Conservation (phyloP, 2,797 vertebrate genomes). For the Leptoclinus maculatus region DNA sequence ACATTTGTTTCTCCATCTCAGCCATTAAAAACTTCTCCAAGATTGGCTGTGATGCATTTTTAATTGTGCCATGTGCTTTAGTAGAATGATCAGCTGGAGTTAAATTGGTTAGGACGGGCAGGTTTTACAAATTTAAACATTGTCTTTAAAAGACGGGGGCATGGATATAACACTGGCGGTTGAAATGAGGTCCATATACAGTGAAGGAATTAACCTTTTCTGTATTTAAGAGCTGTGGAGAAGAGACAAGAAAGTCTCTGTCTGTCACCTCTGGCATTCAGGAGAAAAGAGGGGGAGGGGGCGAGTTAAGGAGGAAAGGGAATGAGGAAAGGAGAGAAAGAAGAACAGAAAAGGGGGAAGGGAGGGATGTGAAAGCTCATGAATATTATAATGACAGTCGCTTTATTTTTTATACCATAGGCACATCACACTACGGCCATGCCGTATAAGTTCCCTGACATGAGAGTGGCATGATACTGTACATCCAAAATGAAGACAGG, state of each 20-base stretch:
- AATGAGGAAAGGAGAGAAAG: conserved; percentile 20
- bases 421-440: conserved; percentile 56
- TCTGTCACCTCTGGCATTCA: conserved; percentile 73
- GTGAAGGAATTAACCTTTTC: conserved; percentile 79
- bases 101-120: conserved; percentile 84
- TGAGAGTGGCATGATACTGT: conserved; percentile 63
- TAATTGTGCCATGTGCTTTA: conserved; percentile 80
- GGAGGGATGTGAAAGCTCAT: conserved; percentile 63
- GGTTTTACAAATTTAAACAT: conserved; percentile 85
- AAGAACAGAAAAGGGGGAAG: conserved; percentile 29
- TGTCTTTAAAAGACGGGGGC: conserved; percentile 68
- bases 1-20: conserved; percentile 44
- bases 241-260: conserved; percentile 66
- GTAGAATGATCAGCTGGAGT: conserved; percentile 81
- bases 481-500: conserved; percentile 9
- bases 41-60: conserved; percentile 81
- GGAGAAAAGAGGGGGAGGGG: conserved; percentile 36
- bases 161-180: conserved; percentile 59
- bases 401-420: conserved; percentile 54
- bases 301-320: conserved; percentile 19
- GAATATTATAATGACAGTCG: conserved; percentile 82
- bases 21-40: conserved; percentile 73
- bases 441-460: conserved; percentile 59
- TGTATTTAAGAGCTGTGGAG: conserved; percentile 70
- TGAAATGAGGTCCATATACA: conserved; percentile 76